phyloP scores from a whole-genome alignment of 2,113 vertebrate species.

The Mohoua ochrocephala region DNA sequence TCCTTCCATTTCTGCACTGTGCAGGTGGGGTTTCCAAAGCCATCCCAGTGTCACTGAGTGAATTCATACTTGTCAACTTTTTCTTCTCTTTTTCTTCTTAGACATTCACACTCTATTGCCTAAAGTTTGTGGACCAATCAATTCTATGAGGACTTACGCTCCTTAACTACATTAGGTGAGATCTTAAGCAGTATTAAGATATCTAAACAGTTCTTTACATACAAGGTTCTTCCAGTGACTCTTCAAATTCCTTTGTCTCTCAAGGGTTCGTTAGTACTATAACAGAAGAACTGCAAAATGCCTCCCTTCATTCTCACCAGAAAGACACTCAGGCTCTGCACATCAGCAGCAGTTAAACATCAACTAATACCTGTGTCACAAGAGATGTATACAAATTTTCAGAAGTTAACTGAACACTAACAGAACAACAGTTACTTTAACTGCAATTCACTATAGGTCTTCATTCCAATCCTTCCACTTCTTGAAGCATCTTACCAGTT shows the following conservation, averaged over 20 bases:
- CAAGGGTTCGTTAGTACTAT: not conserved
- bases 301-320: not conserved
- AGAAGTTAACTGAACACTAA: not conserved
- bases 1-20: not conserved
- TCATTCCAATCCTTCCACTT: not conserved
- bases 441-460: not conserved
- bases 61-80: not conserved
- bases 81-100: not conserved
- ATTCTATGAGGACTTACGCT: not conserved
- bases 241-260: not conserved
- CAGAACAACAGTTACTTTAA: not conserved
- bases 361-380: not conserved
- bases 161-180: not conserved
- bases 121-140: not conserved
- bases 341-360: not conserved
- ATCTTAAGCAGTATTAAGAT: not conserved
- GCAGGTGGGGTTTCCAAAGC: not conserved
- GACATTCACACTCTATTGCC: not conserved
- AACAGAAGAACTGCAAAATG: not conserved
- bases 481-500: slow-evolving; percentile 73
- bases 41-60: not conserved
- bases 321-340: not conserved
- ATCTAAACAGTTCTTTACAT: not conserved
- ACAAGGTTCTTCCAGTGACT: not conserved
- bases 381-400: not conserved